Evolutionary conservation across 2,888 invertebrate species (phyloP), one percentile per base, ranked within the genome.

Genomic region (Creontiades dilutus): DNA sequence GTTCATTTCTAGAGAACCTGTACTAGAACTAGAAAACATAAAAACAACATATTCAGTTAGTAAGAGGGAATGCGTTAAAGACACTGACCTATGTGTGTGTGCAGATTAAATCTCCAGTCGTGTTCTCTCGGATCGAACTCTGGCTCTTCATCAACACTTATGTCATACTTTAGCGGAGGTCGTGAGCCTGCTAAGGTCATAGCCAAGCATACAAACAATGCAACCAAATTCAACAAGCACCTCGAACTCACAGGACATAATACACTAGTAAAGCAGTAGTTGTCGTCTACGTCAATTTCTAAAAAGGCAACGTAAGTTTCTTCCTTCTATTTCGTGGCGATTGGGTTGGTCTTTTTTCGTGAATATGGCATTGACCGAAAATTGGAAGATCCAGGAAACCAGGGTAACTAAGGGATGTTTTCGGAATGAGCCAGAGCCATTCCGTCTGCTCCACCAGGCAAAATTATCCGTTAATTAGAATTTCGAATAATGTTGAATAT

Each of bases 71-170:
- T 19, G 23, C 2, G 7, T 37, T 37, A 80, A 28, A 27, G 46
- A 16, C 55, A 90, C 91, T 91, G 86, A 92, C 92, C 92, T 90
- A 91, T 87, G 86, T 92, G 92, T 23, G 92, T 87, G 86, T 91
- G 93, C 92, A 94, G 93, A 93, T 94, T 93, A 94, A 94, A 94
- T 90, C 94, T 93, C 94, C 94, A 94, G 93, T 94, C 94, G 93
- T 94, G 94, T 93, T 94, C 94, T 92, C 94, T 93, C 90, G 93
- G 94, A 93, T 94, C 94, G 93, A 94, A 94, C 93, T 94, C 94
- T 84, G 94, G 94, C 92, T 94, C 94, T 92, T 94, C 94, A 92
- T 94, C 94, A 92, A 94, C 93, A 93, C 94, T 94, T 93, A 94
- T 94, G 93, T 94, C 94, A 93, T 94, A 94, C 91, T 93, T 93